Evolutionary conservation across 2,113 vertebrate species (phyloP).

Genomic region (Hucho hucho): DNA sequence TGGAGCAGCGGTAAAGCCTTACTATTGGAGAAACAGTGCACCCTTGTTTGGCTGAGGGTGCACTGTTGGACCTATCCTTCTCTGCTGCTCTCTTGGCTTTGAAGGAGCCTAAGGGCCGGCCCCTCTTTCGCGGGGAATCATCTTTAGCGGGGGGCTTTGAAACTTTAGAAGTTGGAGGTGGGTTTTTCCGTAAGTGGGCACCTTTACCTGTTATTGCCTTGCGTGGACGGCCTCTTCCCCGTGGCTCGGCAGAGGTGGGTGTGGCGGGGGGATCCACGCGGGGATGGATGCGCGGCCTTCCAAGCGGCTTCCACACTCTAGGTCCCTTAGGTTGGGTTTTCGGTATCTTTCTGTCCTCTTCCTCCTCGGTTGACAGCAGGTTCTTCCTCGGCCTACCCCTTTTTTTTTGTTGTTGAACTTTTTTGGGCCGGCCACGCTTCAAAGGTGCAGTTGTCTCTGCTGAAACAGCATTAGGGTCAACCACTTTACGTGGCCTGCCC

Average conservation of each 20-base stretch:
- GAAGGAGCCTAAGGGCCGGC: conserved; percentile 32
- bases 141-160: not conserved
- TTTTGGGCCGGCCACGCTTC: conserved; percentile 42
- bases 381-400: conserved; percentile 67
- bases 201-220: conserved; percentile 58
- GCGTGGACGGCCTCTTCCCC: conserved; percentile 62
- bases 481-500: conserved; percentile 27
- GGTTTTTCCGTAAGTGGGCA: conserved; percentile 51
- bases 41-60: conserved; percentile 1
- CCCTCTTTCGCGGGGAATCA: conserved; percentile 46
- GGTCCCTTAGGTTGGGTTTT: conserved; percentile 38
- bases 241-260: conserved; percentile 1
- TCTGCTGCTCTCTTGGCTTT: conserved; percentile 19
- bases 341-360: conserved; percentile 36
- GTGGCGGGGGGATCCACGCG: conserved; percentile 45
- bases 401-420: conserved; percentile 24
- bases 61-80: not conserved
- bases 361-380: conserved; percentile 47
- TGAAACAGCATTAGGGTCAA: not conserved
- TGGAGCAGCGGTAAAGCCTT: conserved; percentile 8
- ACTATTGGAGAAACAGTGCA: not conserved
- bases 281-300: conserved; percentile 68
- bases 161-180: not conserved
- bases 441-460: not conserved
- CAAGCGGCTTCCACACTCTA: conserved; percentile 68